Base-by-base conservation (phyloP, 2,888 invertebrate species). In the Melanchra persicariae region DNA sequence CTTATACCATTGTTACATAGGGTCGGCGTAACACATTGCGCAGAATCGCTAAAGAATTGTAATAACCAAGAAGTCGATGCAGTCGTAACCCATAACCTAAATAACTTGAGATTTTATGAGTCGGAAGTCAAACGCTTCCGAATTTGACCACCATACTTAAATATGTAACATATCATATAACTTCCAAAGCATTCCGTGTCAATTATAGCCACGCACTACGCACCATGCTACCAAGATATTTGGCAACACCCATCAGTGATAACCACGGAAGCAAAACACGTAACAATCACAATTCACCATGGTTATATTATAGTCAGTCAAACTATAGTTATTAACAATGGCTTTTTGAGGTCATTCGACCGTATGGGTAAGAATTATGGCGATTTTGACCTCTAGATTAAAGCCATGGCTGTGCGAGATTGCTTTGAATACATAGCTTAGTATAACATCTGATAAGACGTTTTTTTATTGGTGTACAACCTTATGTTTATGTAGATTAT, bases 361-460 rank as follows among this genome's bases (percentile, higher is more conserved):
- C 52, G 24, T 43, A 51, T 69, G 26, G 34, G 52, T 57, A 54
- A 34, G 43, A 70, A 52, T 60, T 68, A 81, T 64, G 52, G 68
- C 47, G 70, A 55, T 70, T 67, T 70, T 77, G 72, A 83, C 79
- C 84, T 83, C 70, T 60, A 63, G 22, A 62, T 70, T 26, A 24
- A 12, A 47, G 79, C 63, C 17, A 9, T 52, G 65, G 58, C 52
- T 49, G 5, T 47, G 15, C 12, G 17, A 65, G 52, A 63, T 62
- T 43, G 3, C 68, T 66, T 57, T 70, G 52, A 17, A 40, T 63
- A 64, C 58, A 19, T 49, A 49, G 43, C 40, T 24, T 12, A 43
- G 54, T 51, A 49, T 66, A 51, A 59, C 43, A 63, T 60, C 68
- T 30, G 62, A 66, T 66, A 30, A 57, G 54, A 15, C 12, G 3